Evolutionary conservation across 2,113 vertebrate species (phyloP).

Genomic region (Tinamus guttatus): DNA sequence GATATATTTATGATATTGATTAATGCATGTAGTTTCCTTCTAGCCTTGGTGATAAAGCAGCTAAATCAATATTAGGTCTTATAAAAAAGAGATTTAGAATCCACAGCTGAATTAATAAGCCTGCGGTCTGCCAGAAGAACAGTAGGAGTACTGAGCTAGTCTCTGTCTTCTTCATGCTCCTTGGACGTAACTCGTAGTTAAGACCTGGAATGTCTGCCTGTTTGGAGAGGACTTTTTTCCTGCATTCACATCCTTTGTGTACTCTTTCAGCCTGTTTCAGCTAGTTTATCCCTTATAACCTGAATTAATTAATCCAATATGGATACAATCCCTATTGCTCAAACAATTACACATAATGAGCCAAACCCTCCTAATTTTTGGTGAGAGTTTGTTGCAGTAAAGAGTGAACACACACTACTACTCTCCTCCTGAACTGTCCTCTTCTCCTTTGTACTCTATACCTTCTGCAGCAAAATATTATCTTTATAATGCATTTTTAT

Average conservation of each 20-base stretch:
- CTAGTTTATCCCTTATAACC: not conserved
- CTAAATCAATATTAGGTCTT: not conserved
- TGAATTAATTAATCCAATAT: not conserved
- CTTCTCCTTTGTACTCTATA: not conserved
- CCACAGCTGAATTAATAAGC: not conserved
- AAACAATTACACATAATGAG: not conserved
- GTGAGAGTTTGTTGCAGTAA: not conserved
- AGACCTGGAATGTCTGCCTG: not conserved
- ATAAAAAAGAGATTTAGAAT: not conserved
- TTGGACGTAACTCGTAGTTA: not conserved
- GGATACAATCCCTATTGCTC: not conserved
- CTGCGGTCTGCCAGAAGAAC: not conserved
- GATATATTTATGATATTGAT: not conserved
- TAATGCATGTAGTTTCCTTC: not conserved
- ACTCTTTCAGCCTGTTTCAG: not conserved
- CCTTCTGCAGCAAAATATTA: not conserved
- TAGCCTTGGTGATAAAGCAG: not conserved
- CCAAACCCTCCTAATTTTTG: not conserved
- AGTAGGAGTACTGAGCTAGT: not conserved
- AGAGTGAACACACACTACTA: not conserved
- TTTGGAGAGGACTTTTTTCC: not conserved
- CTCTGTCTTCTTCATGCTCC: not conserved
- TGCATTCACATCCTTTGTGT: rapidly evolving
- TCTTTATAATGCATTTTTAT: not conserved
- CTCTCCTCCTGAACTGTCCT: not conserved